Conservation (phyloP, 2,888 invertebrate species). For the Mythimna lalbum region DNA sequence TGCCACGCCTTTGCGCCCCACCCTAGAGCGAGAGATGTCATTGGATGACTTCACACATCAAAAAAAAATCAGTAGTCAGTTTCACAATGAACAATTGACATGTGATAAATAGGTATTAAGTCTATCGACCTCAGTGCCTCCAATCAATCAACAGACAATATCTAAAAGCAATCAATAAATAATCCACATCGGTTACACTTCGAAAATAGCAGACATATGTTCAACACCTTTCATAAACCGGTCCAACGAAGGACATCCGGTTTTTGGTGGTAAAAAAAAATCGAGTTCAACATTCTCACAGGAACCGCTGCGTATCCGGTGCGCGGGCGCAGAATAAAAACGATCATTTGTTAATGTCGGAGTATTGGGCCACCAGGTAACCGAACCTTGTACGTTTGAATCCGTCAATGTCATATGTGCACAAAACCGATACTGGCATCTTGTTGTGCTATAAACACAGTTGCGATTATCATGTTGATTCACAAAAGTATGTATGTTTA, state of each 20-base stretch:
- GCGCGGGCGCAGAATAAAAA: conserved; percentile 87
- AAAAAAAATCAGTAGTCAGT: not conserved
- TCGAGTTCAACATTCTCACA: conserved; percentile 89
- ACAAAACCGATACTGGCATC: conserved; percentile 36
- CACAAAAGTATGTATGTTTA: not conserved
- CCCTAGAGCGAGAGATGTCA: too few species aligned
- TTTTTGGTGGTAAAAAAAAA: conserved; percentile 88
- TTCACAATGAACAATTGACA: not conserved
- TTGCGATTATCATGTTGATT: conserved; percentile 13
- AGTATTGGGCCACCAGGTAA: conserved; percentile 80
- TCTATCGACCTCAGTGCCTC: conserved; percentile 47
- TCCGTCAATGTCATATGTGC: conserved; percentile 69
- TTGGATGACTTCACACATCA: too few species aligned
- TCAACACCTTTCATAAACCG: conserved; percentile 91
- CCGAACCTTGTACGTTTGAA: conserved; percentile 67
- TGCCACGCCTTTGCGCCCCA: too few species aligned
- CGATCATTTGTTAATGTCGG: conserved; percentile 87
- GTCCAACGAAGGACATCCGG: conserved; percentile 90
- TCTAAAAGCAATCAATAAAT: conserved; percentile 60
- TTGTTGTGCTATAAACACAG: conserved; percentile 17
- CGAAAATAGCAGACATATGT: conserved; percentile 86
- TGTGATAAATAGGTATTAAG: conserved; percentile 25
- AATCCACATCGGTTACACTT: conserved; percentile 74
- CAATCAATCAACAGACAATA: conserved; percentile 58
- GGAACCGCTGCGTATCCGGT: conserved; percentile 89